Evolutionary conservation across 2,113 vertebrate genomes (phyloP), one percentile per base, ranked within the genome.

Genomic region (Electrona antarctica): DNA sequence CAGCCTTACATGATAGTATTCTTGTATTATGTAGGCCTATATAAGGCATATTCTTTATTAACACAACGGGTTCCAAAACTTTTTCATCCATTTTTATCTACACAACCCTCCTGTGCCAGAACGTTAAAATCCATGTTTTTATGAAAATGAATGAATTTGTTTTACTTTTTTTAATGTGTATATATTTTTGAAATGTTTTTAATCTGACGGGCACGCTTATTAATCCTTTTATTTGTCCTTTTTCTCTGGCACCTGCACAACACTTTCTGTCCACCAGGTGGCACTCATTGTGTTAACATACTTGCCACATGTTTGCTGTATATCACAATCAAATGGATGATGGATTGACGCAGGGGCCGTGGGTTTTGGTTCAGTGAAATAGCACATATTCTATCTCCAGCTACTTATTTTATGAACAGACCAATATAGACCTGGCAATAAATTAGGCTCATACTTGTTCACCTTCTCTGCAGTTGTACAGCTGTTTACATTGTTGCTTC

Each of bases 1-100:
- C n/a, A 41, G 60, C 60, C 60, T 47, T 74, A 41, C 33, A 41
- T 52, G 50, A 52, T 59, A 61, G 60, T 33, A 15, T 64, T 76
- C 28, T 29, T 74, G n/a, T 64, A 61, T 65, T 21, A 67, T 51
- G 49, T 58, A 21, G 21, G 21, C 21, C 21, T 21, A n/a, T 50
- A 67, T 8, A 67, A 41, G 50, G 63, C 21, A 9, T 55, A 15
- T 13, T 51, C 49, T 33, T 72, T 2, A 50, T 57, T 21, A 21
- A 21, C 21, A 21, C 21, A 21, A 21, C 21, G 21, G 21, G 21
- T 21, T 1, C 21, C 21, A 21, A 21, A 21, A 21, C 21, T 1
- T 21, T 21, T 21, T 21, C 21, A 21, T 21, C 21, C 21, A 21
- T 21, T 21, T 21, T 21, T 21, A 21, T 21, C 21, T 21, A 21